Evolutionary conservation across 2,113 vertebrate genomes (phyloP).

Genomic region (Daboia siamensis): DNA sequence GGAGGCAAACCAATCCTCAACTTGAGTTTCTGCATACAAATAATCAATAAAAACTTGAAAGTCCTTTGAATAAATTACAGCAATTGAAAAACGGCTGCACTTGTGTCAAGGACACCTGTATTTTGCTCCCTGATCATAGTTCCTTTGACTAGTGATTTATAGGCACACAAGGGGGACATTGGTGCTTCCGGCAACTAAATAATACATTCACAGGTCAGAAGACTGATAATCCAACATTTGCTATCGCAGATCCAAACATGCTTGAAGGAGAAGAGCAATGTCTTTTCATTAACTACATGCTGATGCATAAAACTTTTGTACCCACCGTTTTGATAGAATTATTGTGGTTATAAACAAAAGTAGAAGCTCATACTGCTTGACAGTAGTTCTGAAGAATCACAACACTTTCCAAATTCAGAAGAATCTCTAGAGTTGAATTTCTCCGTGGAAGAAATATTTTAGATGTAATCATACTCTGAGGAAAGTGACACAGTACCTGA

Average conservation of each 20-base stretch:
- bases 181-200: slow-evolving; percentile 14
- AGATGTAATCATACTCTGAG: not conserved
- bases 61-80: slow-evolving; percentile 32
- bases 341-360: not conserved
- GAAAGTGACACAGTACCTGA: not conserved
- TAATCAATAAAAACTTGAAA: slow-evolving; percentile 32
- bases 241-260: slow-evolving; percentile 12
- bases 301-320: slow-evolving; percentile 6
- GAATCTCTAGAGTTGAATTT: not conserved
- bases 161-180: not conserved
- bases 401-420: not conserved
- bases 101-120: slow-evolving; percentile 19
- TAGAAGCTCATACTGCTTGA: not conserved
- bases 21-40: slow-evolving; percentile 2
- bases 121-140: not conserved
- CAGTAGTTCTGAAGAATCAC: not conserved
- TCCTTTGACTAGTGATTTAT: slow-evolving; percentile 29
- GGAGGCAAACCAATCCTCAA: not conserved
- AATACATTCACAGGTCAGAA: slow-evolving; percentile 35
- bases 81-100: slow-evolving; percentile 17
- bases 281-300: slow-evolving; percentile 6
- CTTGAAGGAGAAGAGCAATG: not conserved
- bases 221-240: slow-evolving; percentile 22
- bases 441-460: not conserved
- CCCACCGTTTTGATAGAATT: not conserved